phyloP scores from a whole-genome alignment of 1,140 invertebrate genomes.

The Sinella curviseta region DNA sequence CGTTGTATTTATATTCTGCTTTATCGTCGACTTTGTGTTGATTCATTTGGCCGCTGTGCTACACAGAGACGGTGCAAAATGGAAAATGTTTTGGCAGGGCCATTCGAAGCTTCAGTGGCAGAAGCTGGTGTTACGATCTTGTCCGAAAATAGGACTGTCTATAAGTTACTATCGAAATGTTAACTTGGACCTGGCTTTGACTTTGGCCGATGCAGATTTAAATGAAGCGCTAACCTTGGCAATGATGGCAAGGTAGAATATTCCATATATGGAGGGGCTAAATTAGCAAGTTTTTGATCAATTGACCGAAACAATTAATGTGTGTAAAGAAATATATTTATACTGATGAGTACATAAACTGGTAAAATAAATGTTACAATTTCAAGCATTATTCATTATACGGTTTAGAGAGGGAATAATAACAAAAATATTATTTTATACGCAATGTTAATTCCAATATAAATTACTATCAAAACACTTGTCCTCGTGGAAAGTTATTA shows the following conservation, averaged over 20 bases:
- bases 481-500: too few relatives aligned
- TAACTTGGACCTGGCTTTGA: background rate
- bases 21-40: background rate
- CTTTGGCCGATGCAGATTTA: background rate
- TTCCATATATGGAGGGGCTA: too few relatives aligned
- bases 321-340: too few relatives aligned
- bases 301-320: too few relatives aligned
- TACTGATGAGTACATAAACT: too few relatives aligned
- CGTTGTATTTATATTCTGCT: background rate
- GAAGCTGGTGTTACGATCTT: background rate
- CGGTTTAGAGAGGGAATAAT: too few relatives aligned
- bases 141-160: background rate
- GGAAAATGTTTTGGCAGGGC: background rate
- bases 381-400: too few relatives aligned
- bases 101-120: background rate
- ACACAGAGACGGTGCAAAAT: background rate
- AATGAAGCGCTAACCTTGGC: background rate
- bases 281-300: too few relatives aligned
- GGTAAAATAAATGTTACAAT: too few relatives aligned
- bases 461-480: too few relatives aligned
- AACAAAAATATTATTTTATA: too few relatives aligned
- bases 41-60: background rate
- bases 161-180: background rate
- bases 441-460: too few relatives aligned
- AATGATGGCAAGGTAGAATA: background rate